Conservation (phyloP, 2,888 invertebrate genomes). For the Pycnomerus fuliginosus region DNA sequence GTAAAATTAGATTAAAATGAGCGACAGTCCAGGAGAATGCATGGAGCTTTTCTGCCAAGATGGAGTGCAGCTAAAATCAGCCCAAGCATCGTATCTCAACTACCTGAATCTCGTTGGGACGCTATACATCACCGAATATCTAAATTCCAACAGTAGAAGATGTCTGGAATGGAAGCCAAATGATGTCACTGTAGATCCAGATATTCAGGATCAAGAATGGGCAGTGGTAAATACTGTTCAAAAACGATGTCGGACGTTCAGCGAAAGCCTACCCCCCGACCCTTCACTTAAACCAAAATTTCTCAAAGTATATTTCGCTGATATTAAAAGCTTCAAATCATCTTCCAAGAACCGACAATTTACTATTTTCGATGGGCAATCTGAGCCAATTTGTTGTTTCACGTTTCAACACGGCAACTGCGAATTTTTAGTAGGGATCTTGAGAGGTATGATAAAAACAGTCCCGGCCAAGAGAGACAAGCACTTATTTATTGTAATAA, state of each 20-base stretch:
- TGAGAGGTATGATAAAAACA: slow-evolving; percentile 65
- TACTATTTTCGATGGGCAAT: slow-evolving; percentile 68
- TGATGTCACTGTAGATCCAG: slow-evolving; percentile 75
- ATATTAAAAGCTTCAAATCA: slow-evolving; percentile 66
- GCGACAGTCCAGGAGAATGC: slow-evolving; percentile 40
- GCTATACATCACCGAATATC: slow-evolving; percentile 66
- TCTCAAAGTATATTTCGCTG: slow-evolving; percentile 61
- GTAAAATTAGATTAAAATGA: slow-evolving; percentile 27
- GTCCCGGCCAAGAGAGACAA: slow-evolving; percentile 71
- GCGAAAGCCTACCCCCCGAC: slow-evolving; percentile 55
- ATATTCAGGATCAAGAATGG: slow-evolving; percentile 82
- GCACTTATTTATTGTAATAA: slow-evolving; percentile 68
- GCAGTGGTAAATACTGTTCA: slow-evolving; percentile 77
- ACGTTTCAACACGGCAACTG: slow-evolving; percentile 88
- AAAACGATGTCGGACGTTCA: slow-evolving; percentile 62
- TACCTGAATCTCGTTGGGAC: slow-evolving; percentile 64
- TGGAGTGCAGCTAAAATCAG: slow-evolving; percentile 71
- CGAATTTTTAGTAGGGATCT: slow-evolving; percentile 66
- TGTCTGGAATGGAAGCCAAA: slow-evolving; percentile 81
- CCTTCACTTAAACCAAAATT: slow-evolving; percentile 53
- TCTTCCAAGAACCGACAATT: slow-evolving; percentile 48
- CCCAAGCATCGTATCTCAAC: slow-evolving; percentile 61
- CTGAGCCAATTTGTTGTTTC: slow-evolving; percentile 75
- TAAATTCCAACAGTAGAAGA: slow-evolving; percentile 50
- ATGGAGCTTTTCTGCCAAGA: slow-evolving; percentile 76